phyloP scores from a whole-genome alignment of 1,140 invertebrate species.

The Acromyrmex charruanus region DNA sequence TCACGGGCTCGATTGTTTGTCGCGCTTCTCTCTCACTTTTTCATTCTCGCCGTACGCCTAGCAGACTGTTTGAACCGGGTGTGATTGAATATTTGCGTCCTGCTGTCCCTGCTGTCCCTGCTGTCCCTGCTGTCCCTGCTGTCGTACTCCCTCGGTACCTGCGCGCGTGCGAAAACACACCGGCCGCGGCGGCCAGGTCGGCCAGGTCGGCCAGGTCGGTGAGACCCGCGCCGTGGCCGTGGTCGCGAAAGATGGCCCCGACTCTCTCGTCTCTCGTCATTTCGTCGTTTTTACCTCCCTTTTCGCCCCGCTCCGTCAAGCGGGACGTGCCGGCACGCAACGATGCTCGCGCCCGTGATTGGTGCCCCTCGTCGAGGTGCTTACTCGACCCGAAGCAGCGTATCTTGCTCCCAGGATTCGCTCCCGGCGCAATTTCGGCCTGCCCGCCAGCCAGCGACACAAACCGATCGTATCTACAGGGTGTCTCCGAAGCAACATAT shows the following conservation, averaged over 20 bases:
- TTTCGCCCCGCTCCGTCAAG: slow-evolving; percentile 72
- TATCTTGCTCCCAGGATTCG: slow-evolving; percentile 67
- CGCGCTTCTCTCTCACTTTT: slow-evolving; percentile 27
- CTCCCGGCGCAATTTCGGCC: slow-evolving; percentile 56
- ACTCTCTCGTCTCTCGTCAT: slow-evolving; percentile 69
- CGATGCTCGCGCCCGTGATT: slow-evolving; percentile 77
- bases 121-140: slow-evolving; percentile 16
- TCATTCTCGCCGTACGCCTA: neutral
- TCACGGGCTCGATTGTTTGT: slow-evolving; percentile 52
- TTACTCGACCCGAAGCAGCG: slow-evolving; percentile 62
- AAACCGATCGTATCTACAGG: slow-evolving; percentile 46
- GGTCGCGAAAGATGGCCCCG: slow-evolving; percentile 59
- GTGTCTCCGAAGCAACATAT: slow-evolving; percentile 19
- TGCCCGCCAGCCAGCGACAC: slow-evolving; percentile 55
- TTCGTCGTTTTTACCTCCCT: slow-evolving; percentile 70
- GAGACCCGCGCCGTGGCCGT: neutral
- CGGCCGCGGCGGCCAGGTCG: neutral
- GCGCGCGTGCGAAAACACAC: slow-evolving; percentile 66
- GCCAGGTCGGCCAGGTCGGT: neutral
- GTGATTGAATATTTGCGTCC: slow-evolving; percentile 73
- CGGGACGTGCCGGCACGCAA: slow-evolving; percentile 82
- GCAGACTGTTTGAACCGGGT: slow-evolving; percentile 59
- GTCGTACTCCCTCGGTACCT: slow-evolving; percentile 40
- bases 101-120: slow-evolving; percentile 25
- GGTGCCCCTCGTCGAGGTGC: slow-evolving; percentile 72